phyloP scores from a whole-genome alignment of 2,888 invertebrate species.

The Pandemis cinnamomeana region DNA sequence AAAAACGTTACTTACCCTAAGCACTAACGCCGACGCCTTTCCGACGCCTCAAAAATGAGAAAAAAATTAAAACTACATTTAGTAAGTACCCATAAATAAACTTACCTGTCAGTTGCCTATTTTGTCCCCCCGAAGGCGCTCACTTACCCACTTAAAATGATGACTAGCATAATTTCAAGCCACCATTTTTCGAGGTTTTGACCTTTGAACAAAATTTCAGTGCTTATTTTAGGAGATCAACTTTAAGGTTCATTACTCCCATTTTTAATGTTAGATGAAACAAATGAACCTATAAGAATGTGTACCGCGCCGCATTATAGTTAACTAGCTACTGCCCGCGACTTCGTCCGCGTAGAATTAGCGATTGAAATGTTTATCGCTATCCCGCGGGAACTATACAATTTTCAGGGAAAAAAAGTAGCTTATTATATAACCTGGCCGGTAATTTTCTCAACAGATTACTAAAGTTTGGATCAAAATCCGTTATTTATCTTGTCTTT shows the following conservation, averaged over 20 bases:
- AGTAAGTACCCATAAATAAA: neutral
- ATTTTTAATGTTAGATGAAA: neutral
- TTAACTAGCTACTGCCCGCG: too few relatives aligned
- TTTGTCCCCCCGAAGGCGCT: neutral
- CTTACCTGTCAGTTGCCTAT: neutral
- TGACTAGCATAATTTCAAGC: neutral
- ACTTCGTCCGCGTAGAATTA: too few relatives aligned
- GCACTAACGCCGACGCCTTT: neutral
- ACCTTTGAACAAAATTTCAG: neutral
- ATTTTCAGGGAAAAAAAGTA: too few relatives aligned
- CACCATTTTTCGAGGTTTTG: neutral
- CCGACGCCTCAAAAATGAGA: neutral
- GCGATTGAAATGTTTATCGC: too few relatives aligned
- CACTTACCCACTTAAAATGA: neutral
- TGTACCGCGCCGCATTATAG: too few relatives aligned
- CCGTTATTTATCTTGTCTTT: too few relatives aligned
- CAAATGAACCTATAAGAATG: neutral
- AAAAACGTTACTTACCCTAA: neutral
- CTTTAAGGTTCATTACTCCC: neutral
- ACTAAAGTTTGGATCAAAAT: too few relatives aligned
- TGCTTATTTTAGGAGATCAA: neutral
- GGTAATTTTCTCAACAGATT: too few relatives aligned
- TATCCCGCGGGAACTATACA: too few relatives aligned
- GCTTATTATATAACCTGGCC: too few relatives aligned
- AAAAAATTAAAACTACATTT: neutral